phyloP scores from a whole-genome alignment of 37 sponge, comb jelly and placozoan species.

The Bolinopsis microptera region DNA sequence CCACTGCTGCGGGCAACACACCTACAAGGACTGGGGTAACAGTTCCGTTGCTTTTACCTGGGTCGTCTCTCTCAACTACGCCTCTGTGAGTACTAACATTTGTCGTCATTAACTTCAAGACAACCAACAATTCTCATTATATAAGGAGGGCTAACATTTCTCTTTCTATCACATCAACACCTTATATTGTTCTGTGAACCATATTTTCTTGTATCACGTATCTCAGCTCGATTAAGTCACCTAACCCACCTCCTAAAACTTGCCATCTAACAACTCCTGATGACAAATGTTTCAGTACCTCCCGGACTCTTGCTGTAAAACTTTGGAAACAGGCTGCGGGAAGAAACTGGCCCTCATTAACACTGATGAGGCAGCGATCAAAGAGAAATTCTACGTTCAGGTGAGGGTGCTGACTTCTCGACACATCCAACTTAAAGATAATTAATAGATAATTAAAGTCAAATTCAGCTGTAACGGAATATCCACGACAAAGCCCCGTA shows the following conservation, averaged over 20 bases:
- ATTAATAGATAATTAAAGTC: neutral
- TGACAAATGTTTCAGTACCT: no score
- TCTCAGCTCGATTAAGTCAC: no score
- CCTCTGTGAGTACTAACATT: neutral
- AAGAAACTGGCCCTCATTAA: neutral
- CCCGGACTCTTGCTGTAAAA: conserved; percentile 15
- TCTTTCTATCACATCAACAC: no score
- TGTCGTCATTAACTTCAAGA: neutral
- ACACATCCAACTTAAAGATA: neutral
- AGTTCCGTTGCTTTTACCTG: neutral
- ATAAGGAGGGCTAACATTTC: no score
- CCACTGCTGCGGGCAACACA: neutral
- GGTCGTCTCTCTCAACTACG: neutral
- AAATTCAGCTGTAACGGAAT: no score
- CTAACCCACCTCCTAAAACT: no score
- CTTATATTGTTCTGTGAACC: no score
- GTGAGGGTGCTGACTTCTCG: neutral
- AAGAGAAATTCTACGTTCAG: neutral
- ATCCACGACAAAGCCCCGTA: no score
- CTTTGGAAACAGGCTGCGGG: neutral
- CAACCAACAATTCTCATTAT: no score
- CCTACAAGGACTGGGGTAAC: neutral
- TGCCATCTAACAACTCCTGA: no score
- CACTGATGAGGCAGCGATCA: neutral
- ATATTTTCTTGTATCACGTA: no score